phyloP scores from a whole-genome alignment of 1,140 invertebrate genomes.

The Cataglyphis hispanica region DNA sequence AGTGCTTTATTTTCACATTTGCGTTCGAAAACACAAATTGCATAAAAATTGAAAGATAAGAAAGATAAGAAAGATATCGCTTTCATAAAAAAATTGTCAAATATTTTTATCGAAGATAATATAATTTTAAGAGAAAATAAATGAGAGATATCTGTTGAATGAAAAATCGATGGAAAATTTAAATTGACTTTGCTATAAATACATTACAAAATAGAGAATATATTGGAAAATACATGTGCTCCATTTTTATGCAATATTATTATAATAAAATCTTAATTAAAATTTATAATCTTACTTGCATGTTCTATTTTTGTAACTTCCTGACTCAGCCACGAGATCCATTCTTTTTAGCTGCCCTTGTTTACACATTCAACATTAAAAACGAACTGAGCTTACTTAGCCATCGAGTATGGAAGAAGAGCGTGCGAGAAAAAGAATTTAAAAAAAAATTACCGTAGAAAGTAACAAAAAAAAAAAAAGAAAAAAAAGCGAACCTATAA shows the following conservation, averaged over 20 bases:
- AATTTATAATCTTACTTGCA: neutral
- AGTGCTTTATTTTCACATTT: neutral
- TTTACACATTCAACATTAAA: slow-evolving; percentile 25
- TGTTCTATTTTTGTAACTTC: neutral
- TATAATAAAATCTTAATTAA: neutral
- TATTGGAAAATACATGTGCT: neutral
- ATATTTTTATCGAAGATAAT: too few species aligned
- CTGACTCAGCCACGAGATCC: neutral
- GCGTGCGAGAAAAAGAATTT: neutral
- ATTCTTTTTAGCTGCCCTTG: slow-evolving; percentile 3
- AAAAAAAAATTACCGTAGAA: neutral
- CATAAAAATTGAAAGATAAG: neutral
- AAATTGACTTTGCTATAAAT: neutral
- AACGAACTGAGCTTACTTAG: neutral
- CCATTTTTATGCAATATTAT: neutral
- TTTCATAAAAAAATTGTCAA: too few species aligned
- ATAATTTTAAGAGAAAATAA: neutral
- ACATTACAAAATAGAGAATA: neutral
- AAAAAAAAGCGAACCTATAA: neutral
- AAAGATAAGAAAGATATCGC: neutral
- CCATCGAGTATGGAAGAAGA: neutral
- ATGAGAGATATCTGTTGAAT: neutral
- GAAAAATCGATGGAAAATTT: neutral
- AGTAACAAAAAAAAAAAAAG: neutral
- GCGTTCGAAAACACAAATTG: too few species aligned